Percentiles rank a stretch among this genome's conserved stretches.
Conservation (phyloP, 2,797 vertebrate genomes). For the Lemur catta region DNA sequence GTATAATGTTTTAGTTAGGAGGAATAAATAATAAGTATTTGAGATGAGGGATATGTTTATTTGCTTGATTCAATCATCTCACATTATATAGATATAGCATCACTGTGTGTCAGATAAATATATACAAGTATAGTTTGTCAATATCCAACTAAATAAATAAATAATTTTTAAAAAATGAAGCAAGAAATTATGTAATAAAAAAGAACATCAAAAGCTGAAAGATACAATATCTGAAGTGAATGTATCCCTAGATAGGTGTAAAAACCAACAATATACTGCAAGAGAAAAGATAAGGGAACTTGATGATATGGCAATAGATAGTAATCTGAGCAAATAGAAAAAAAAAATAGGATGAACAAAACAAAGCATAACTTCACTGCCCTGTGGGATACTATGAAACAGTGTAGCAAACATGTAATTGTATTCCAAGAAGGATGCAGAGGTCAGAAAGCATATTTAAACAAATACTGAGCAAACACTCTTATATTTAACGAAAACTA, state of each 20-base stretch:
- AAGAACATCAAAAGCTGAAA: neutral
- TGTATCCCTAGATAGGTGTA: neutral
- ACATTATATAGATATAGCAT: neutral
- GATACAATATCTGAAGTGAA: neutral
- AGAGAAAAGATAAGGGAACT: neutral
- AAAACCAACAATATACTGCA: neutral
- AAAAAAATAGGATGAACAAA: neutral
- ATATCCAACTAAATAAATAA: neutral
- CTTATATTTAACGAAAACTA: neutral
- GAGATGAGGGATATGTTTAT: neutral
- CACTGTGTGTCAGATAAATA: neutral
- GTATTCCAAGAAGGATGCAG: neutral
- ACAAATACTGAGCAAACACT: neutral
- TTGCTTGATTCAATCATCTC: neutral
- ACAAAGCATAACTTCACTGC: neutral
- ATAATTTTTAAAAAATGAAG: neutral
- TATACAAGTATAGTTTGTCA: neutral
- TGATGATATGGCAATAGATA: neutral
- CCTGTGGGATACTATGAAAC: neutral
- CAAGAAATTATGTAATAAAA: neutral
- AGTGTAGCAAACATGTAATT: neutral
- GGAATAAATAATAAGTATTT: neutral
- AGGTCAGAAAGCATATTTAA: neutral
- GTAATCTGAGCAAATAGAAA: neutral
- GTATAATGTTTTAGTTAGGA: neutral